These are phyloP conservation scores for Parnassius mnemosyne DNA, from an alignment of 2,888 invertebrate genomes.

Conservation along the genomic window DNA sequence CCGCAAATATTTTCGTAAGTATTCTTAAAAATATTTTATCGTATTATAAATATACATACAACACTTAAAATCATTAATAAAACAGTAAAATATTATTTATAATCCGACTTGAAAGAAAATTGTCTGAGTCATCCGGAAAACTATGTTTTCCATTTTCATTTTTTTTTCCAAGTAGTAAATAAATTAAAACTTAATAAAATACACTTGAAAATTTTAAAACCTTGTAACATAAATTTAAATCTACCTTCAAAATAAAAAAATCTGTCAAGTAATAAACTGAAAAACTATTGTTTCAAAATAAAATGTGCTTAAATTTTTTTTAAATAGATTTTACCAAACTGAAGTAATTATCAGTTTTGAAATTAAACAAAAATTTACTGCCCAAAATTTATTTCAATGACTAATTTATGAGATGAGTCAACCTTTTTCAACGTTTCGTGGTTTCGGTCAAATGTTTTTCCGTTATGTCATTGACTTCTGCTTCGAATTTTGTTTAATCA, in stretches of 20 bases:
- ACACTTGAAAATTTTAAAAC: too few species aligned
- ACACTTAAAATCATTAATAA: too few species aligned
- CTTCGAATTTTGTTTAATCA: conserved; percentile 62
- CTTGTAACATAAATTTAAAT: too few species aligned
- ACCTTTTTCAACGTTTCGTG: conserved; percentile 26
- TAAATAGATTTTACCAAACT: background rate
- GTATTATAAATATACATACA: too few species aligned
- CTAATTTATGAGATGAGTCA: conserved; percentile 37
- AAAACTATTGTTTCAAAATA: background rate
- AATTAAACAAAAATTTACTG: conserved; percentile 22
- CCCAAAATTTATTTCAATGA: conserved; percentile 34
- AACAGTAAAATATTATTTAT: too few species aligned
- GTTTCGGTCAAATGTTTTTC: conserved; percentile 47
- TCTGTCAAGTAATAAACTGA: background rate
- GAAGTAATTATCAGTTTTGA: background rate
- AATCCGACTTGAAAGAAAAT: too few species aligned
- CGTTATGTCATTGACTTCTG: conserved; percentile 64
- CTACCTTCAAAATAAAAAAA: too few species aligned
- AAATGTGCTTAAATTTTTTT: conserved; percentile 8
- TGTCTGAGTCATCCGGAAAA: too few species aligned
- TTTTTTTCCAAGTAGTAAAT: too few species aligned
- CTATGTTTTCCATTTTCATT: too few species aligned
- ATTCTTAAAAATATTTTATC: conserved; percentile 40
- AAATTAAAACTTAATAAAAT: too few species aligned
- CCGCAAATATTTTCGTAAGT: conserved; percentile 79